A percentile compares a stretch with the other conserved stretches of the same genome.
Conservation (phyloP, 2,797 vertebrate species). For the Streptopelia turtur region DNA sequence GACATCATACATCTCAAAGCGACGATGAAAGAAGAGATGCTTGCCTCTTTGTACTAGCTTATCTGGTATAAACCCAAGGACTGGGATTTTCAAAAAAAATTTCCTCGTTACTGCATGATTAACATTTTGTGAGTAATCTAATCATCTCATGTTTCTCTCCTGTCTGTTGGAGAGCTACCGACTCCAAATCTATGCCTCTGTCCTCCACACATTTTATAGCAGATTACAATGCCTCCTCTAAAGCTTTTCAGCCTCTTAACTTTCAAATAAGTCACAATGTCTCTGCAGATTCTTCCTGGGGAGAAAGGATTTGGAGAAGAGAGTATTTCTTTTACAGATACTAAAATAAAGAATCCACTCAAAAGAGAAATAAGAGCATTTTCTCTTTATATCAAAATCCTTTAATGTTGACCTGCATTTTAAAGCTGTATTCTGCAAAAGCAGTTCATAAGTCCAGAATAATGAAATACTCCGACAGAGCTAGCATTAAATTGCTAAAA, state of each 20-base stretch:
- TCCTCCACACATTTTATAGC: conserved; percentile 19
- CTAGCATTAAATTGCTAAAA: background rate
- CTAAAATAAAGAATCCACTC: conserved; percentile 22
- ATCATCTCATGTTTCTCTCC: background rate
- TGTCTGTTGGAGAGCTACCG: background rate
- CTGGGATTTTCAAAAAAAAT: background rate
- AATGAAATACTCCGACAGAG: background rate
- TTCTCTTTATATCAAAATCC: background rate
- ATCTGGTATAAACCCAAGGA: background rate
- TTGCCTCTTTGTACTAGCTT: background rate
- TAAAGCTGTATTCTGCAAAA: conserved; percentile 27
- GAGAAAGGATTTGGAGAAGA: conserved; percentile 45
- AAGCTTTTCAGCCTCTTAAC: conserved; percentile 40
- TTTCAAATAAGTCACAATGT: conserved; percentile 22
- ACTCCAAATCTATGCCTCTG: background rate
- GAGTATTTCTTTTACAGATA: background rate
- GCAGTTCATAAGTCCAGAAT: background rate
- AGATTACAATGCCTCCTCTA: conserved; percentile 28
- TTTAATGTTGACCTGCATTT: conserved; percentile 47
- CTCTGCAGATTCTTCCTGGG: conserved; percentile 7
- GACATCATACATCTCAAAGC: background rate
- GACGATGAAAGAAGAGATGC: background rate
- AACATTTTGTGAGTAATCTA: background rate
- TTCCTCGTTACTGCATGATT: background rate
- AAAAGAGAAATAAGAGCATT: conserved; percentile 16